A percentile compares a stretch with the other conserved stretches of the same genome.
Evolutionary conservation across 2,113 vertebrate species (phyloP).

Genomic region (Chaetorhynchus papuensis): DNA sequence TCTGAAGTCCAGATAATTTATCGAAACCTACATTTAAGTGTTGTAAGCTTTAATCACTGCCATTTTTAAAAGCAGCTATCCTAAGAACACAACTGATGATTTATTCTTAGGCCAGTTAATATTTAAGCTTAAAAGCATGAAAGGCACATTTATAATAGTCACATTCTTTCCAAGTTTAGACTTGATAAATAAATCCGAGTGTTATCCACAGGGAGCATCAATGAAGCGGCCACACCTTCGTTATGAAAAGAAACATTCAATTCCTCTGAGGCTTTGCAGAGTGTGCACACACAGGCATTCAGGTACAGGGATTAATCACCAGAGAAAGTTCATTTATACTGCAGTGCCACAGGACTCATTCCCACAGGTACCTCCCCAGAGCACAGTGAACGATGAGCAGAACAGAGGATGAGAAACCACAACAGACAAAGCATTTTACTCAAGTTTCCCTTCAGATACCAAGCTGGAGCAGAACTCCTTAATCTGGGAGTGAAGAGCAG

Average conservation of each 20-base stretch:
- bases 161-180: neutral
- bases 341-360: neutral
- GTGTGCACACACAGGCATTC: neutral
- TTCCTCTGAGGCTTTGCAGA: neutral
- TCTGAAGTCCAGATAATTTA: constrained; percentile 10
- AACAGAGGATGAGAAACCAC: neutral
- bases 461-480: neutral
- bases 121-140: neutral
- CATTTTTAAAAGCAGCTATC: neutral
- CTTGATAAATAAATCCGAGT: neutral
- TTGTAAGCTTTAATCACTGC: neutral
- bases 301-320: neutral
- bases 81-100: neutral
- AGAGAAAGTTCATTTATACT: neutral
- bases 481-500: neutral
- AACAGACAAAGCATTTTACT: neutral
- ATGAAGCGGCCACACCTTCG: neutral
- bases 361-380: neutral
- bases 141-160: neutral
- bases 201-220: neutral
- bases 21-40: neutral
- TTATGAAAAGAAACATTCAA: neutral
- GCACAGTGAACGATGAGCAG: neutral
- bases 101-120: neutral
- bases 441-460: neutral